phyloP scores from a whole-genome alignment of 2,113 vertebrate genomes.

The Delphinus delphis region DNA sequence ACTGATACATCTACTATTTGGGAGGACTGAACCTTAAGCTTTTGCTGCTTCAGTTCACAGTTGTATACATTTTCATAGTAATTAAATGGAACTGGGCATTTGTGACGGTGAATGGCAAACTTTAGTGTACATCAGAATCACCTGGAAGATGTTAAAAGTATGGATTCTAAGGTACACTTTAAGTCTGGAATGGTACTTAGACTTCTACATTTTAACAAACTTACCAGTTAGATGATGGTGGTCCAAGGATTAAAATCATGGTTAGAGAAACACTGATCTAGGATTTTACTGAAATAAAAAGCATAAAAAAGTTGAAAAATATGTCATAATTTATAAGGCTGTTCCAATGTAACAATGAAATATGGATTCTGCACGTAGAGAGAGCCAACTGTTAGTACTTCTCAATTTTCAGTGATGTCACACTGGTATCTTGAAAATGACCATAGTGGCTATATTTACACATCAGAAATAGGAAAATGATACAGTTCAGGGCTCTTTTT shows the following conservation, averaged over 20 bases:
- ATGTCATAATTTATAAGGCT: background rate
- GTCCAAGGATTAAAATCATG: background rate
- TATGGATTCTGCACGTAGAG: background rate
- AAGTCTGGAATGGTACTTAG: background rate
- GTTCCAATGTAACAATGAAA: background rate
- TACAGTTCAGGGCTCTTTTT: background rate
- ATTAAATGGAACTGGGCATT: background rate
- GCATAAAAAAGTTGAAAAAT: background rate
- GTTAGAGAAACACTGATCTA: background rate
- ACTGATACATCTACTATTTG: background rate
- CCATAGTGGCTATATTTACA: background rate
- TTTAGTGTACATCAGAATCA: background rate
- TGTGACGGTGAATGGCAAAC: background rate
- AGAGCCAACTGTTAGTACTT: background rate
- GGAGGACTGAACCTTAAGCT: background rate
- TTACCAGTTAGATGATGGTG: background rate
- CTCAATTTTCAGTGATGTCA: background rate
- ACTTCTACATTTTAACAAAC: background rate
- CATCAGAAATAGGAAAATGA: background rate
- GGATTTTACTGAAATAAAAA: slow-evolving; percentile 35
- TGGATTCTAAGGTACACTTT: background rate
- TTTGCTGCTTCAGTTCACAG: background rate
- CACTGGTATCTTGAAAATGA: background rate
- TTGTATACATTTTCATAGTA: background rate
- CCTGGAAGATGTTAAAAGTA: background rate